Evolutionary conservation across 2,888 invertebrate genomes (phyloP).

Genomic region (Chrysotoxum bicinctum): DNA sequence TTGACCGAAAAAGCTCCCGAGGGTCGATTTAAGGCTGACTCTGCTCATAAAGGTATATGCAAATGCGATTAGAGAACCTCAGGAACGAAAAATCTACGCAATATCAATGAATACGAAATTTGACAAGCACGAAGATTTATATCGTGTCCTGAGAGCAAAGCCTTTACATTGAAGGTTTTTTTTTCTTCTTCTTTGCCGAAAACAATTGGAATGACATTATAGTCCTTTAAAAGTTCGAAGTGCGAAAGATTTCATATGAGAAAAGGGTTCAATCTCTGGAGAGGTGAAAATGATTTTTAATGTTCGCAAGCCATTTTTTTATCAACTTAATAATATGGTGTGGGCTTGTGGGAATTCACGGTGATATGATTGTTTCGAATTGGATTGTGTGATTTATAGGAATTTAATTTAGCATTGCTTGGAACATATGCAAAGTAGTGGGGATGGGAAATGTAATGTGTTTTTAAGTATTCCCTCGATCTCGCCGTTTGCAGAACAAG

Average conservation of each 20-base stretch:
- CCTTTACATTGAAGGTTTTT: constrained; percentile 6
- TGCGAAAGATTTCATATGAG: constrained; percentile 6
- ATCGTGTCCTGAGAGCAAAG: constrained; percentile 48
- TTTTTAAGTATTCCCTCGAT: too few species aligned
- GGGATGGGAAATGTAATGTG: not conserved
- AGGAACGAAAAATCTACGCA: constrained; percentile 73
- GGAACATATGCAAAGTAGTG: not conserved
- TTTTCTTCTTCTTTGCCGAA: not conserved
- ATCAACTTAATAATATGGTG: constrained; percentile 13
- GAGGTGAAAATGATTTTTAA: constrained; percentile 46
- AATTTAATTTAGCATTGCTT: not conserved
- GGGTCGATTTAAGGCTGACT: constrained; percentile 60
- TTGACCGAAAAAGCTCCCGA: constrained; percentile 69
- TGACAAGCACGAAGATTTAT: constrained; percentile 75
- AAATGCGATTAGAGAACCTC: constrained; percentile 64
- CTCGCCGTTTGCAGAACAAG: too few species aligned
- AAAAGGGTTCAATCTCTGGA: constrained; percentile 64
- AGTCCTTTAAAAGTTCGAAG: constrained; percentile 1
- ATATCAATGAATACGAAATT: constrained; percentile 75
- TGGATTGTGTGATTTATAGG: not conserved
- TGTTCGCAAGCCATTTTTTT: constrained; percentile 51
- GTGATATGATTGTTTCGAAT: not conserved
- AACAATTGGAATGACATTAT: constrained; percentile 13
- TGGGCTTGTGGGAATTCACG: not conserved
- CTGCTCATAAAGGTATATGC: constrained; percentile 61